Conservation (phyloP, 2,113 vertebrate genomes). For the Menura novaehollandiae region DNA sequence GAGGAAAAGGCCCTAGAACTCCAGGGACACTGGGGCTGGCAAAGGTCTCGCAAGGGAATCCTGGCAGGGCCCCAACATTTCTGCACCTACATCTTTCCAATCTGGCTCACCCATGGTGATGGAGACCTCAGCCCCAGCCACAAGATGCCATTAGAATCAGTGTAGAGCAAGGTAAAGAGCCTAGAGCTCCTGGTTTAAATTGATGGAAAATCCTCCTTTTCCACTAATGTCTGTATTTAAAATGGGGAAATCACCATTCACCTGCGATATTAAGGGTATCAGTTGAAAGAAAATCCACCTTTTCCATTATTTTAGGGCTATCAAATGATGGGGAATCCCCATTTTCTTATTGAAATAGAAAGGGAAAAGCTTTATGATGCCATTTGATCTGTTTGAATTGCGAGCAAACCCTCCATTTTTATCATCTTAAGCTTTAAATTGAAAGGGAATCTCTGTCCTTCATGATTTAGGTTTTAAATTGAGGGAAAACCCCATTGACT, state of each 20-base stretch:
- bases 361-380: neutral
- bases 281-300: neutral
- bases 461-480: neutral
- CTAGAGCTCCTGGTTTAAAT: too few species aligned
- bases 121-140: too few species aligned
- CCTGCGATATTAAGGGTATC: neutral
- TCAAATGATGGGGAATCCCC: neutral
- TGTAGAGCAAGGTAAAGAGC: too few species aligned
- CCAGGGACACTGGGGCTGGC: too few species aligned
- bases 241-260: neutral
- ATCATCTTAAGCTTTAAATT: too few species aligned
- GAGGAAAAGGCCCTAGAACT: too few species aligned
- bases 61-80: too few species aligned
- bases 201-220: neutral
- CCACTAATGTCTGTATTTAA: neutral
- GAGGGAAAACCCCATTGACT: neutral
- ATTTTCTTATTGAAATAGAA: neutral
- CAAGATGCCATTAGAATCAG: too few species aligned
- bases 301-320: neutral
- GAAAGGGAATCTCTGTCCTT: neutral
- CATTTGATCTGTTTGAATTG: neutral
- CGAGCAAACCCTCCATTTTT: neutral
- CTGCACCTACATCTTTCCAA: too few species aligned
- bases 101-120: too few species aligned
- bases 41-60: too few species aligned